Evolutionary conservation across 2,888 invertebrate species (phyloP).

Genomic region (Limnephilus rhombicus): DNA sequence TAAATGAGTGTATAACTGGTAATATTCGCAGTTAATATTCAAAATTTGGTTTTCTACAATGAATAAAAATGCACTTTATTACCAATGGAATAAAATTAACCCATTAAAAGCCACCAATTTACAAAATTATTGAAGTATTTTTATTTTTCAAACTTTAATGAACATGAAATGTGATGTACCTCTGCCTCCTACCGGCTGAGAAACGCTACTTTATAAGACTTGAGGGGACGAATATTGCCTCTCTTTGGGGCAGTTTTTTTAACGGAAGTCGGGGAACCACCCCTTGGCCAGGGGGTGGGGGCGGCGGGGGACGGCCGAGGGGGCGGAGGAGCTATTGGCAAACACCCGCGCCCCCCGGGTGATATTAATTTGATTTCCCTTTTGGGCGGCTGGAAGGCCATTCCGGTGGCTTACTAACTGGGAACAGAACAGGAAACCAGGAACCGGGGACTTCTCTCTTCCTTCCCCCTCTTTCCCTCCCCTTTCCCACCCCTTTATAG

Average conservation of each 20-base stretch:
- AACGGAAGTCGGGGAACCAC: slow-evolving; percentile 21
- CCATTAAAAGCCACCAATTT: too few relatives aligned
- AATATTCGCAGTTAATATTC: too few relatives aligned
- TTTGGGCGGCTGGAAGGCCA: slow-evolving; percentile 49
- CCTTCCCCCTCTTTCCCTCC: slow-evolving; percentile 63
- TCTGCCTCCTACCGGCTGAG: slow-evolving; percentile 41
- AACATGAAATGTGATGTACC: slow-evolving; percentile 43
- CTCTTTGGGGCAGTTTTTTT: slow-evolving; percentile 56
- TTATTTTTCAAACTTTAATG: neutral
- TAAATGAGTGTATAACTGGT: too few relatives aligned
- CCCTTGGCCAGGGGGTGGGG: slow-evolving; percentile 3
- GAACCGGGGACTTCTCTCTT: neutral
- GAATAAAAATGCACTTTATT: too few relatives aligned
- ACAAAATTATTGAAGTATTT: too few relatives aligned
- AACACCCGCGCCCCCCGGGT: slow-evolving; percentile 53
- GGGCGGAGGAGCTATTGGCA: slow-evolving; percentile 52
- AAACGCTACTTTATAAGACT: slow-evolving; percentile 54
- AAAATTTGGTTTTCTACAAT: too few relatives aligned
- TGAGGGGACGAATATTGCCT: slow-evolving; percentile 57
- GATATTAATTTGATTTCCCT: slow-evolving; percentile 65
- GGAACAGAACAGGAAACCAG: slow-evolving; percentile 67
- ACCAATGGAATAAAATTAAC: too few relatives aligned
- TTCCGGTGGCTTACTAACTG: slow-evolving; percentile 58
- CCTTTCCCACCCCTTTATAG: slow-evolving; percentile 62
- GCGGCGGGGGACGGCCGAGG: slow-evolving; percentile 21